A percentile compares a stretch with the other conserved stretches of the same genome.
Evolutionary conservation across 2,113 vertebrate species (phyloP).

Genomic region (Varanus salvator): DNA sequence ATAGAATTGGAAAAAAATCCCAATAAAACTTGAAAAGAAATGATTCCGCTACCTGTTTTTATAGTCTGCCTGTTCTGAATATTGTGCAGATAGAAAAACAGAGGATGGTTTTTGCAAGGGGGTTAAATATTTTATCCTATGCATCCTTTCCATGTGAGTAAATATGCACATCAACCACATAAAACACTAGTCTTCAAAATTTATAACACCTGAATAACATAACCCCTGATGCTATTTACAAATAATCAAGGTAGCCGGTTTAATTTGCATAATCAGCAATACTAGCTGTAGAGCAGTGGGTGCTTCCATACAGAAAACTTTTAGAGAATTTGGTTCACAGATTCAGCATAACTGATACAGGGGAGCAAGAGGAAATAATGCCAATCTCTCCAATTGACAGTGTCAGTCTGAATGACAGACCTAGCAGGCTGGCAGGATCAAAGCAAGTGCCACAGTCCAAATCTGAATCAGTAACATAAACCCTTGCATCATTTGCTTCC

Average conservation of each 20-base stretch:
- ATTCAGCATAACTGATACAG: conserved; percentile 1
- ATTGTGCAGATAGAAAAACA: not conserved
- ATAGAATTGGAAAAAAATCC: too few relatives aligned
- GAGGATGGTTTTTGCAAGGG: not conserved
- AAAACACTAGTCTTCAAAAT: conserved; percentile 17
- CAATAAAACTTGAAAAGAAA: too few relatives aligned
- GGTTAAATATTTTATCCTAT: not conserved
- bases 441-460: not conserved
- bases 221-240: conserved; percentile 32
- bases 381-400: not conserved
- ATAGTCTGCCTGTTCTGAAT: too few relatives aligned
- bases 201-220: conserved; percentile 2
- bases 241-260: conserved; percentile 34
- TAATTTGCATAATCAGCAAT: conserved; percentile 36
- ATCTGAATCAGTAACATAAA: not conserved
- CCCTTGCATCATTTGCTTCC: not conserved
- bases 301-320: conserved; percentile 7
- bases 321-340: not conserved
- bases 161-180: not conserved
- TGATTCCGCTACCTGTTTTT: too few relatives aligned
- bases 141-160: not conserved
- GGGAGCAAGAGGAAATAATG: not conserved
- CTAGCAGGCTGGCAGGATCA: not conserved
- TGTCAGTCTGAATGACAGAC: not conserved
- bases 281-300: not conserved